These are phyloP conservation scores for Cerastoderma edule DNA, from an alignment of 2,888 invertebrate species.

Conservation along the genomic window DNA sequence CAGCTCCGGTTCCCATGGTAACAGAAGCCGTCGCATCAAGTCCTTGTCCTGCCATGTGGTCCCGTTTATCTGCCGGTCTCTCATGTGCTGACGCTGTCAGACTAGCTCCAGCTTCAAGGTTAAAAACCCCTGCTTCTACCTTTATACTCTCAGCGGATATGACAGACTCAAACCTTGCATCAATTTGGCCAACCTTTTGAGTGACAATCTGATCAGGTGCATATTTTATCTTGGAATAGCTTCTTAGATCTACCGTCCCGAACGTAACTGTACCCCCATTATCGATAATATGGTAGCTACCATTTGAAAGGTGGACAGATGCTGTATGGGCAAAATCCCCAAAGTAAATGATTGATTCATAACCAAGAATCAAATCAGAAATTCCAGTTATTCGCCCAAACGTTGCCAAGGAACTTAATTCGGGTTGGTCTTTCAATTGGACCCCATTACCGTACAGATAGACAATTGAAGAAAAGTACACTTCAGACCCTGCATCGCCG, in stretches of 20 bases:
- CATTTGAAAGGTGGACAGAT: slow-evolving; percentile 30
- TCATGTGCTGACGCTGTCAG: slow-evolving; percentile 70
- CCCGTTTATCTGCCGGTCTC: slow-evolving; percentile 65
- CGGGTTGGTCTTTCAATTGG: slow-evolving; percentile 46
- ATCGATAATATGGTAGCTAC: slow-evolving; percentile 55
- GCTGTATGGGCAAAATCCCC: slow-evolving; percentile 69
- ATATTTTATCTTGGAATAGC: slow-evolving; percentile 63
- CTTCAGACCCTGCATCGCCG: slow-evolving; percentile 62
- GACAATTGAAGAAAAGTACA: slow-evolving; percentile 64
- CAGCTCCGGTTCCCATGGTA: slow-evolving; percentile 65
- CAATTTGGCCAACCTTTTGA: slow-evolving; percentile 59
- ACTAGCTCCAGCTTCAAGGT: slow-evolving; percentile 70
- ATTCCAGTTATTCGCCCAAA: slow-evolving; percentile 70
- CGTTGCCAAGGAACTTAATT: slow-evolving; percentile 62
- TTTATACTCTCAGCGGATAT: slow-evolving; percentile 72
- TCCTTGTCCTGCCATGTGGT: slow-evolving; percentile 61
- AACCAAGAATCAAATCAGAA: slow-evolving; percentile 64
- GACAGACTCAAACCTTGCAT: slow-evolving; percentile 64
- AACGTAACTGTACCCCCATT: slow-evolving; percentile 57
- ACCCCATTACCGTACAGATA: slow-evolving; percentile 73
- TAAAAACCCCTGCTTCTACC: slow-evolving; percentile 60
- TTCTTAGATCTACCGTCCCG: slow-evolving; percentile 68
- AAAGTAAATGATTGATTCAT: slow-evolving; percentile 63
- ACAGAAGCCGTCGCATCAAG: slow-evolving; percentile 24
- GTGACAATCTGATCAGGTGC: slow-evolving; percentile 62